Conservation (phyloP, 2,113 vertebrate species). For the Carollia perspicillata region DNA sequence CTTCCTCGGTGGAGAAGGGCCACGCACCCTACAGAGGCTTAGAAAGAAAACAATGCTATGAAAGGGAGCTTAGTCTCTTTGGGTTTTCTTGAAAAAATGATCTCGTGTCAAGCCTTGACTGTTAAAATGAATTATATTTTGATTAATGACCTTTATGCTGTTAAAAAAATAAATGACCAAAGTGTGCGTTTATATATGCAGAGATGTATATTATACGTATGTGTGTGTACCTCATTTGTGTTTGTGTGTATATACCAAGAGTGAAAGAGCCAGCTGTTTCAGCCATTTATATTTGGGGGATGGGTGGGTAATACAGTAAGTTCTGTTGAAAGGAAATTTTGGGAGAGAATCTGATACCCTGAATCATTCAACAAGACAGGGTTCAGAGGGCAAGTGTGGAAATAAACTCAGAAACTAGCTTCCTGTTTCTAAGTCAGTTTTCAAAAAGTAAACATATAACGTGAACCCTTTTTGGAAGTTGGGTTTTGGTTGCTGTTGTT, state of each 20-base stretch:
- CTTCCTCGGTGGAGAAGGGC: constrained; percentile 32
- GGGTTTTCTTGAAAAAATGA: constrained; percentile 51
- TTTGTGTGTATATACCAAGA: constrained; percentile 58
- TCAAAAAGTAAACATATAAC: constrained; percentile 9
- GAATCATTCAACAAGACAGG: constrained; percentile 69
- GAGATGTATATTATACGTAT: constrained; percentile 51
- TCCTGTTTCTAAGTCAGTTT: constrained; percentile 57
- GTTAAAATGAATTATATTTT: constrained; percentile 68
- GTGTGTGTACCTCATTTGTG: constrained; percentile 34
- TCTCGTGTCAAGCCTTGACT: constrained; percentile 50
- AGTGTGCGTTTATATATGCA: constrained; percentile 63
- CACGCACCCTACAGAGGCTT: constrained; percentile 17
- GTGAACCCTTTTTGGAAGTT: not conserved
- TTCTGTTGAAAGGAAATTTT: constrained; percentile 71
- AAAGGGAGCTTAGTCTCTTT: constrained; percentile 38
- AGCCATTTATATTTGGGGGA: constrained; percentile 52
- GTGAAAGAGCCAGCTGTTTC: constrained; percentile 74
- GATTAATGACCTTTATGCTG: constrained; percentile 68
- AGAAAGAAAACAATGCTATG: constrained; percentile 57
- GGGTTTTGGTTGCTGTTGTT: not conserved
- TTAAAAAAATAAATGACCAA: constrained; percentile 65
- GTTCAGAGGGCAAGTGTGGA: constrained; percentile 56
- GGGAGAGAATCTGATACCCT: constrained; percentile 66
- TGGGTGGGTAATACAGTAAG: constrained; percentile 39
- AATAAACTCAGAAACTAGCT: constrained; percentile 68